These are phyloP conservation scores for Tetragnatha montana DNA, from an alignment of 2,888 invertebrate genomes.

Conservation along the genomic window DNA sequence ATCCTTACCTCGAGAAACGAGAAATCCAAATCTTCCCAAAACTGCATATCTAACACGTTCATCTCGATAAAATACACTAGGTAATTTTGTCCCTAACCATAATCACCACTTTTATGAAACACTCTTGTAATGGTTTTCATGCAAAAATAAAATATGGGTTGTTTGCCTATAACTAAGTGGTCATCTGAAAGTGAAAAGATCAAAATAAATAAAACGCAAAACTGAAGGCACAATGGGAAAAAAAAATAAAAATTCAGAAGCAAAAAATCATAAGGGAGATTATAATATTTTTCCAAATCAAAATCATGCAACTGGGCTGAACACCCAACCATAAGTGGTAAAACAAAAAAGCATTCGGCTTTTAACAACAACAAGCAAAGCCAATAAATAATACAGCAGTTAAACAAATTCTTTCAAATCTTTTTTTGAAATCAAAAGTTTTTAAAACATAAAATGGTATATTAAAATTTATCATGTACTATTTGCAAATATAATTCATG, in stretches of 20 bases:
- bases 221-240: conserved; percentile 3
- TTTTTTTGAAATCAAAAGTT: no score
- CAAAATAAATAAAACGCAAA: conserved; percentile 34
- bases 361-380: neutral
- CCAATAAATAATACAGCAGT: no score
- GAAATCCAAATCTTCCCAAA: conserved; percentile 20
- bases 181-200: conserved; percentile 50
- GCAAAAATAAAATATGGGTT: neutral
- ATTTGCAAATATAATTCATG: no score
- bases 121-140: conserved; percentile 22
- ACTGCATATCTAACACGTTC: conserved; percentile 25
- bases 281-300: neutral
- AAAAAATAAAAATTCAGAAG: neutral
- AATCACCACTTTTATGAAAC: conserved; percentile 40
- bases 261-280: neutral
- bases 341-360: neutral
- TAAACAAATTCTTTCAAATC: no score
- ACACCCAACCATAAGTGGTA: neutral
- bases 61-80: conserved; percentile 23
- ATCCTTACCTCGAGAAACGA: conserved; percentile 43
- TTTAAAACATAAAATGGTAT: no score
- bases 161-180: conserved; percentile 7
- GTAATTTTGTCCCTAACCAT: conserved; percentile 12
- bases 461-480: no score
- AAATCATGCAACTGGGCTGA: neutral